Conservation (phyloP, 2,888 invertebrate genomes). For the Flexamia atlantica region DNA sequence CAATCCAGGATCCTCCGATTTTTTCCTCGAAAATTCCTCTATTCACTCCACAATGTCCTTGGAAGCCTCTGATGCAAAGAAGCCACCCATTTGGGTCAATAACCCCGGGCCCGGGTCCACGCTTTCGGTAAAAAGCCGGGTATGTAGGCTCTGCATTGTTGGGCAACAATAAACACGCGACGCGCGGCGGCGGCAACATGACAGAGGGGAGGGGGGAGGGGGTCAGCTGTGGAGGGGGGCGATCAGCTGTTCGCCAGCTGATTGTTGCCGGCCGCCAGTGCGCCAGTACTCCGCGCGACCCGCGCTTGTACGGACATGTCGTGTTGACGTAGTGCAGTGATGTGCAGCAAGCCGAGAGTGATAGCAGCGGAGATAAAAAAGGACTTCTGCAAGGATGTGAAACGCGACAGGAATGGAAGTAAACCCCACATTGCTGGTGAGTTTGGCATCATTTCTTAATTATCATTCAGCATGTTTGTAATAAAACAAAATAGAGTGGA, state of each 20-base stretch:
- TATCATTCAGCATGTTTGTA: too few relatives aligned
- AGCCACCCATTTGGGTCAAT: conserved; percentile 38
- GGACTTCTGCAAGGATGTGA: conserved; percentile 43
- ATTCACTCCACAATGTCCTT: conserved; percentile 45
- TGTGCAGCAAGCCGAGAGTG: conserved; percentile 61
- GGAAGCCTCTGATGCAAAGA: conserved; percentile 30
- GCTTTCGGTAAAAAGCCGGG: conserved; percentile 41
- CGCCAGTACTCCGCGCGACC: neutral
- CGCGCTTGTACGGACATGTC: conserved; percentile 9
- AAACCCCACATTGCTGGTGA: conserved; percentile 60
- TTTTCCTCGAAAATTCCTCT: conserved; percentile 22
- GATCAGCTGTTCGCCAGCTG: conserved; percentile 44
- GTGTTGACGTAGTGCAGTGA: conserved; percentile 51
- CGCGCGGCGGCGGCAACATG: neutral
- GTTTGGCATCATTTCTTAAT: too few relatives aligned
- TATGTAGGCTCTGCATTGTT: conserved; percentile 44
- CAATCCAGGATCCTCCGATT: neutral
- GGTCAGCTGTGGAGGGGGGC: conserved; percentile 52
- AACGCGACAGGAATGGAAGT: neutral
- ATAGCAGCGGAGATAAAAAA: conserved; percentile 61
- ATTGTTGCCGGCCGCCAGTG: conserved; percentile 29
- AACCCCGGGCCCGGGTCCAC: conserved; percentile 5
- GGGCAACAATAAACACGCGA: conserved; percentile 33
- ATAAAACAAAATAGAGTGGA: too few relatives aligned
- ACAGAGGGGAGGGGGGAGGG: conserved; percentile 23